These are phyloP conservation scores for Himalopsyche phryganea DNA, from an alignment of 1,140 invertebrate species.

Conservation along the genomic window DNA sequence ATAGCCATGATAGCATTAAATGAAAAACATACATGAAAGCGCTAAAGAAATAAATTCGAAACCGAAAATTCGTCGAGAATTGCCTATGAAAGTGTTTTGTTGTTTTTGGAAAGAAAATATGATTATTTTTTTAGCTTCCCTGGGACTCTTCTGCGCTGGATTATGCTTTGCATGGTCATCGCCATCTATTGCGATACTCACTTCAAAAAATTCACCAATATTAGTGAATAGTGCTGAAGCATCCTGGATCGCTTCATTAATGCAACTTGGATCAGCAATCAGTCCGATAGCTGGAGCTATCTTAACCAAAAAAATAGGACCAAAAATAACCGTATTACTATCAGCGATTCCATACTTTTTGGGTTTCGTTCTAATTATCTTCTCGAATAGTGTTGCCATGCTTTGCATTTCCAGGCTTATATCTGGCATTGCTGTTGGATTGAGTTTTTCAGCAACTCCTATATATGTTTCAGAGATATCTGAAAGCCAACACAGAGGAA, in stretches of 20 bases:
- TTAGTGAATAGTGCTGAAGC: constrained; percentile 22
- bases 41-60: too few relatives aligned
- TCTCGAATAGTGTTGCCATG: constrained; percentile 1
- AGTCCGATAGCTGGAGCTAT: constrained; percentile 31
- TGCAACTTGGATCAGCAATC: constrained; percentile 19
- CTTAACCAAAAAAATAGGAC: constrained; percentile 36
- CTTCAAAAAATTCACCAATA: constrained; percentile 10
- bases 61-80: too few relatives aligned
- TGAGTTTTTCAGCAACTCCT: constrained; percentile 12
- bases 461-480: constrained; percentile 26
- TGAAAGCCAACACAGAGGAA: constrained; percentile 22
- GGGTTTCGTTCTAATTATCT: constrained; percentile 37
- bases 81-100: too few relatives aligned
- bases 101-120: too few relatives aligned
- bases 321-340: constrained; percentile 38
- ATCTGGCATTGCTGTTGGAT: constrained; percentile 16
- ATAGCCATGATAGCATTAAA: too few relatives aligned
- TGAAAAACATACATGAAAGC: too few relatives aligned
- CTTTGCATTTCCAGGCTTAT: constrained; percentile 14
- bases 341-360: constrained; percentile 33
- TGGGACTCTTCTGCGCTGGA: constrained; percentile 7
- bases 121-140: constrained; percentile 2
- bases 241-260: constrained; percentile 27
- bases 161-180: constrained; percentile 22
- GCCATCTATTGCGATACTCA: constrained; percentile 16